Evolutionary conservation across 2,113 vertebrate species (phyloP).

Genomic region (Herpetotheres cachinnans): DNA sequence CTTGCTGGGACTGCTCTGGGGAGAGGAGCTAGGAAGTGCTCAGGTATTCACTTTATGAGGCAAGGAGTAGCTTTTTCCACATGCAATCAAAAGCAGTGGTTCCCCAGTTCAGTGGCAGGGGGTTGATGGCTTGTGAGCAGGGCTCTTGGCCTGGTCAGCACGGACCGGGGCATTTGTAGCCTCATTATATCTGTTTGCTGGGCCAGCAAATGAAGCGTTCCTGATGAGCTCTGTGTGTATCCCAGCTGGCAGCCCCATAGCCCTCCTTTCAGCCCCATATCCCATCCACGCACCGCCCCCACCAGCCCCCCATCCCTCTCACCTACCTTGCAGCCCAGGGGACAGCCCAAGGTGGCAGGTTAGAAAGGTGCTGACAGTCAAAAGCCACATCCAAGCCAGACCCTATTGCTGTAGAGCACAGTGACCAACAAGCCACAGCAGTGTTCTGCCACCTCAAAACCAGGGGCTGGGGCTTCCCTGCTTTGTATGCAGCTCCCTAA

Average conservation of each 20-base stretch:
- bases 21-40: neutral
- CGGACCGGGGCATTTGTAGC: neutral
- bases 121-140: neutral
- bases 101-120: accelerated
- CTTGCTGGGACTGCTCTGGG: neutral
- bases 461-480: neutral
- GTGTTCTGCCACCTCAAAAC: neutral
- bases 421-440: neutral
- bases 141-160: neutral
- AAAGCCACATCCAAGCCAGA: neutral
- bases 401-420: neutral
- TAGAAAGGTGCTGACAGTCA: neutral
- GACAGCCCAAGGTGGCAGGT: neutral
- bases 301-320: neutral
- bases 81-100: neutral
- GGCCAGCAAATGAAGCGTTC: neutral
- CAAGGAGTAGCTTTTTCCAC: neutral
- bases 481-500: neutral
- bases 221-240: neutral
- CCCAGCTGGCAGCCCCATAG: neutral
- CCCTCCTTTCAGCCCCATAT: neutral
- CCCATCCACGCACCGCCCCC: neutral
- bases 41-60: accelerated
- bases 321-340: neutral
- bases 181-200: neutral